phyloP scores from a whole-genome alignment of 2,888 invertebrate genomes.

The Orchesella flavescens region DNA sequence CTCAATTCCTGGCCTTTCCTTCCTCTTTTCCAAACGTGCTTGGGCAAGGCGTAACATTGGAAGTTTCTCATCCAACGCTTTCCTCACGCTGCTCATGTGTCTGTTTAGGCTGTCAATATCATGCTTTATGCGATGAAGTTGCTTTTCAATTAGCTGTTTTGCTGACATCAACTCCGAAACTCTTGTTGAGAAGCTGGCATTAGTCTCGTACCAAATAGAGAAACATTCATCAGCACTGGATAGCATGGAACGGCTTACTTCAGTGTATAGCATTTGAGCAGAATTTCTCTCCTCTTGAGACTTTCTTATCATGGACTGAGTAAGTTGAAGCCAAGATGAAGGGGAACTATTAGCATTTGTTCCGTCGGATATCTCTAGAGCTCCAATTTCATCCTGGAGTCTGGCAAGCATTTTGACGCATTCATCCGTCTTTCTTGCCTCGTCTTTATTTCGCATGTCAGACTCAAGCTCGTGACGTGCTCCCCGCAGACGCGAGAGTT shows the following conservation, averaged over 20 bases:
- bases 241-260: slow-evolving; percentile 66
- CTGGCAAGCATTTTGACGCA: slow-evolving; percentile 67
- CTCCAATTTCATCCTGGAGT: slow-evolving; percentile 66
- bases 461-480: slow-evolving; percentile 70
- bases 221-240: slow-evolving; percentile 68
- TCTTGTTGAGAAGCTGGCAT: slow-evolving; percentile 65
- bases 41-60: slow-evolving; percentile 68
- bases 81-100: slow-evolving; percentile 66
- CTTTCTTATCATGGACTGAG: slow-evolving; percentile 83
- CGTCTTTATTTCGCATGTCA: slow-evolving; percentile 70
- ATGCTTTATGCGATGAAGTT: slow-evolving; percentile 63
- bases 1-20: slow-evolving; percentile 70
- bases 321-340: slow-evolving; percentile 87
- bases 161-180: slow-evolving; percentile 66
- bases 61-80: slow-evolving; percentile 68
- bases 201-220: slow-evolving; percentile 69
- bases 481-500: slow-evolving; percentile 66
- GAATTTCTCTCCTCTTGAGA: slow-evolving; percentile 90
- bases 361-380: slow-evolving; percentile 44
- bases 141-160: slow-evolving; percentile 65
- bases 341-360: slow-evolving; percentile 80
- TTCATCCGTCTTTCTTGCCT: slow-evolving; percentile 70
- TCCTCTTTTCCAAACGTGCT: slow-evolving; percentile 69
- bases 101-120: slow-evolving; percentile 69
- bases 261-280: slow-evolving; percentile 78